Conservation (phyloP, 2,888 invertebrate genomes). For the Amblyjoppa fuscipennis region DNA sequence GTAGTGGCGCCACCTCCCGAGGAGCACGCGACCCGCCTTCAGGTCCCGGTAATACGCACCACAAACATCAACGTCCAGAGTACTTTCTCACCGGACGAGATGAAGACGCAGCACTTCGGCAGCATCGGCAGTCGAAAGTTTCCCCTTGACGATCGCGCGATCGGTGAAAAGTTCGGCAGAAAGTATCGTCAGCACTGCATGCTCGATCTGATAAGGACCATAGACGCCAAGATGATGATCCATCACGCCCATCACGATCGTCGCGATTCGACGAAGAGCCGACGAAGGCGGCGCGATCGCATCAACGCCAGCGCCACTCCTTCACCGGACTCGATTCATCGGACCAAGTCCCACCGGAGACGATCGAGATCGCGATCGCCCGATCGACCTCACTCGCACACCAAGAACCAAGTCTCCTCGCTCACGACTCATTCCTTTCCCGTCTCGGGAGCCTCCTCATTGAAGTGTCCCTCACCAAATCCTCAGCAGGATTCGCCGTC, state of each 20-base stretch:
- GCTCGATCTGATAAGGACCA: slow-evolving; percentile 80
- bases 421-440: slow-evolving; percentile 62
- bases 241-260: slow-evolving; percentile 72
- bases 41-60: slow-evolving; percentile 71
- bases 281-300: slow-evolving; percentile 68
- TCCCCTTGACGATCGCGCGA: slow-evolving; percentile 43
- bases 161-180: slow-evolving; percentile 70
- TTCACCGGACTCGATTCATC: slow-evolving; percentile 74
- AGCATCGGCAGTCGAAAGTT: slow-evolving; percentile 44
- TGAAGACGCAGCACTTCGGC: slow-evolving; percentile 51
- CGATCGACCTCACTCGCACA: slow-evolving; percentile 68
- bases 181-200: slow-evolving; percentile 78
- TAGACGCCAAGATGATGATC: slow-evolving; percentile 81
- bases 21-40: slow-evolving; percentile 68
- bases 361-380: slow-evolving; percentile 76
- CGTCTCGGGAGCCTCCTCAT: neutral
- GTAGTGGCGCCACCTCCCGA: slow-evolving; percentile 58
- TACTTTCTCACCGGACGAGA: slow-evolving; percentile 68
- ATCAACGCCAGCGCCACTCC: slow-evolving; percentile 71
- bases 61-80: slow-evolving; percentile 74
- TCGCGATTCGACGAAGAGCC: slow-evolving; percentile 71
- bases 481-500: slow-evolving; percentile 25
- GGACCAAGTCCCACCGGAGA: slow-evolving; percentile 60
- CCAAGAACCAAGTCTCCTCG: slow-evolving; percentile 45
- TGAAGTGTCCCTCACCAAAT: slow-evolving; percentile 32